Evolutionary conservation across 2,797 vertebrate species (phyloP).

Genomic region (Capromys pilorides): DNA sequence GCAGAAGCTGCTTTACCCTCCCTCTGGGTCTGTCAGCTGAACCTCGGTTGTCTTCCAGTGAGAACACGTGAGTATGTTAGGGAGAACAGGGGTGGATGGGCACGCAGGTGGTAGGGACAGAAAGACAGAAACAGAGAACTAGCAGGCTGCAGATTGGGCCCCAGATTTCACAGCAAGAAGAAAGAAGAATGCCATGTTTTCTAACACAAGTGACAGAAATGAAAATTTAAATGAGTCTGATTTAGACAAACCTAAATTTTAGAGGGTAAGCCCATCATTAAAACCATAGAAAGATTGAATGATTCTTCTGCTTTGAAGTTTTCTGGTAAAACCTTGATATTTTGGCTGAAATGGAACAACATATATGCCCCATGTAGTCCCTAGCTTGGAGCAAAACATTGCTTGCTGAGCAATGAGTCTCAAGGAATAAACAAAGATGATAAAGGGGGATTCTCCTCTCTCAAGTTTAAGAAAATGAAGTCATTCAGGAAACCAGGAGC

Average conservation of each 20-base stretch:
- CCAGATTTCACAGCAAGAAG: slow-evolving; percentile 59
- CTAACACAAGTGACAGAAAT: slow-evolving; percentile 65
- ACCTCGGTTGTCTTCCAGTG: not conserved
- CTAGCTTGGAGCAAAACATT: not conserved
- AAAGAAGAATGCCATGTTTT: slow-evolving; percentile 70
- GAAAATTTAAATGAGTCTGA: slow-evolving; percentile 68
- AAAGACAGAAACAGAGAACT: not conserved
- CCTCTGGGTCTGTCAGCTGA: not conserved
- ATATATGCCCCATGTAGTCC: not conserved
- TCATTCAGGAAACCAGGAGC: not conserved
- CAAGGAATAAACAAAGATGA: slow-evolving; percentile 14
- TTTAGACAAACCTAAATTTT: slow-evolving; percentile 76
- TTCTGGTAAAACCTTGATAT: slow-evolving; percentile 49
- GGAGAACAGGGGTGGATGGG: not conserved
- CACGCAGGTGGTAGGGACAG: not conserved
- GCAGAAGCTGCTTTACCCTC: slow-evolving; percentile 41
- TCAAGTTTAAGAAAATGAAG: not conserved
- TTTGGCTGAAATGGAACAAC: slow-evolving; percentile 17
- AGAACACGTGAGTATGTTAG: not conserved
- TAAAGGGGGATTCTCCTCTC: not conserved
- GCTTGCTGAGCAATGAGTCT: not conserved
- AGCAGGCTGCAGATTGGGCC: slow-evolving; percentile 50
- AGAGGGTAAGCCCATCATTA: slow-evolving; percentile 62
- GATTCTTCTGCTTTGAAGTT: slow-evolving; percentile 57
- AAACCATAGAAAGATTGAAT: slow-evolving; percentile 34